Evolutionary conservation across 2,797 vertebrate species (phyloP), one percentile per base, ranked within the genome.

Genomic region (Silurus lanzhouensis): DNA sequence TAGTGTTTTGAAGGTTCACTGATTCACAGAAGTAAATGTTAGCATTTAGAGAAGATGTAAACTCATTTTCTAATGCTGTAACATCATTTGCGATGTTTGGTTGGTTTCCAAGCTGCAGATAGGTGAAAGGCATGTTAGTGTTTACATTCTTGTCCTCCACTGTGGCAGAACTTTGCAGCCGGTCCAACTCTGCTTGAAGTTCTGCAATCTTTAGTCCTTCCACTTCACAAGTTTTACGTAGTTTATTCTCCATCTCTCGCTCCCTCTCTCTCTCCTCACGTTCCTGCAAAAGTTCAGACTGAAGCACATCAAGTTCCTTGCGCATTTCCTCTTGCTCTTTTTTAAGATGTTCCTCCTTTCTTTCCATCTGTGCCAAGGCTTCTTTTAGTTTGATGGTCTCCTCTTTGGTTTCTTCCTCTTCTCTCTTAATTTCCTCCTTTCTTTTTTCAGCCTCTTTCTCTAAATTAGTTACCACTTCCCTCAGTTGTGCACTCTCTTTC

Each of bases 281-380:
- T 88, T 95, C 94, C 83, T 94, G 86, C 70, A 89, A 90, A 83
- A 95, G 91, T 82, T 95, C 93, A 17, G 92, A 89, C 88, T 94
- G 93, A 84, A 94, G 89, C 60, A 90, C 89, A 0, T 86, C 82
- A 1, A 95, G 86, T 74, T 95, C 92, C 63, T 93, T 93, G 88
- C 92, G 93, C 20, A 95, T 87, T 86, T 92, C 90, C 25, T 91
- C 87, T 61, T 92, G 94, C 31, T 94, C 90, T 48, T 93, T 92
- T 52, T 91, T 90, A 89, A 94, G 90, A 87, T 91, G 90, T 70
- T 81, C 89, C 81, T 94, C 92, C 76, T 91, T 91, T 63, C 19
- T 66, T 68, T 88, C 85, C 86, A 84, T 87, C 58, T 86, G 86
- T 48, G 87, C 83, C 78, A 91, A 84, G n/a, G 58, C 64, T 67